These are phyloP conservation scores for Sphinx pinastri DNA, from an alignment of 2,888 invertebrate species.

Conservation along the genomic window DNA sequence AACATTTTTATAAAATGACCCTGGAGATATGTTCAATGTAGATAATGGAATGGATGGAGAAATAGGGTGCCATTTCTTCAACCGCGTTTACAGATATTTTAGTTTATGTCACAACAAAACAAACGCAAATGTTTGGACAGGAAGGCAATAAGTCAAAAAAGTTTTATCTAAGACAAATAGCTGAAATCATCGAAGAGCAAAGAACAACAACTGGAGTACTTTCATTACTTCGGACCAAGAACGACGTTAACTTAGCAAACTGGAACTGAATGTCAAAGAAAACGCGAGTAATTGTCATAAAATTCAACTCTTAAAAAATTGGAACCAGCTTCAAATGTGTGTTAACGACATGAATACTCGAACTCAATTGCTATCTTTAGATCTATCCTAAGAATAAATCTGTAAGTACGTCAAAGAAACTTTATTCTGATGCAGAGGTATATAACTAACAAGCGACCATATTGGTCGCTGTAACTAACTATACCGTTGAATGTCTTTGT, in stretches of 20 bases:
- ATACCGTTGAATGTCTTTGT: too few relatives aligned
- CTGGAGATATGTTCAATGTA: neutral
- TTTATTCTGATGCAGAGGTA: too few relatives aligned
- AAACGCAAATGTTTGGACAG: conserved; percentile 4
- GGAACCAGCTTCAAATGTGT: too few relatives aligned
- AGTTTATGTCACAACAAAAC: neutral
- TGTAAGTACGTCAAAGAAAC: too few relatives aligned
- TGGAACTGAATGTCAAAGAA: neutral
- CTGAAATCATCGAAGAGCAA: conserved; percentile 23
- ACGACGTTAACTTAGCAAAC: conserved; percentile 2
- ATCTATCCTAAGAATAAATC: too few relatives aligned
- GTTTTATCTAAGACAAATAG: conserved; percentile 23
- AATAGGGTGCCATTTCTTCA: neutral
- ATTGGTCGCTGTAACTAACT: too few relatives aligned
- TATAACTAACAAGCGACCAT: too few relatives aligned
- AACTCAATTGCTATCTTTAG: too few relatives aligned
- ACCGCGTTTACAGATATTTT: neutral
- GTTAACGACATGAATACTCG: too few relatives aligned
- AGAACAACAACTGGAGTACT: conserved; percentile 22
- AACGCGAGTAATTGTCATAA: neutral
- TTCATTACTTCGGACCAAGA: conserved; percentile 20
- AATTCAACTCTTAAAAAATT: neutral
- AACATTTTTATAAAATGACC: neutral
- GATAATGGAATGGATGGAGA: too few relatives aligned
- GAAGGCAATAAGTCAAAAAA: conserved; percentile 16